phyloP scores from a whole-genome alignment of 2,888 invertebrate genomes.

The Dione vanillae region DNA sequence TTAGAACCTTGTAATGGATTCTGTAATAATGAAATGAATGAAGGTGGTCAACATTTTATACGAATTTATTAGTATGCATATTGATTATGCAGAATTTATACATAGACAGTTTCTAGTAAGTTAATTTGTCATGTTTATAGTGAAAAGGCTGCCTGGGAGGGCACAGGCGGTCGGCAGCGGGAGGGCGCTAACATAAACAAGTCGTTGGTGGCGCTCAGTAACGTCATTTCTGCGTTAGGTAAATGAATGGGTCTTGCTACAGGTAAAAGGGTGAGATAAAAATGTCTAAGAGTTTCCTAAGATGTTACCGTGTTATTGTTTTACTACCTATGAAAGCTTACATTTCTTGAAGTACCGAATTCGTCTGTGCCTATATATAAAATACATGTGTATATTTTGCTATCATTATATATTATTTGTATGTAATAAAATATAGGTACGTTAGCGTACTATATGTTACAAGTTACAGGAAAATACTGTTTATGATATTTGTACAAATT shows the following conservation, averaged over 20 bases:
- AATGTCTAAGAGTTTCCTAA: no score
- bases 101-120: background rate
- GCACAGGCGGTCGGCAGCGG: slow-evolving; percentile 85
- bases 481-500: background rate
- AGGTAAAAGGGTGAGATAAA: no score
- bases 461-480: background rate
- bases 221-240: slow-evolving; percentile 92
- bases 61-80: background rate
- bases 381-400: no score
- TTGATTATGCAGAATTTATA: background rate
- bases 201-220: slow-evolving; percentile 91
- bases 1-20: slow-evolving; percentile 11
- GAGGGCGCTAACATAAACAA: slow-evolving; percentile 90
- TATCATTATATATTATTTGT: no score
- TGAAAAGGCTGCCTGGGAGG: slow-evolving; percentile 89
- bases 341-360: no score
- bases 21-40: background rate
- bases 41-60: slow-evolving; percentile 8
- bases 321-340: background rate
- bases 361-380: no score
- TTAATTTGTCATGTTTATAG: slow-evolving; percentile 60
- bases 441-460: background rate
- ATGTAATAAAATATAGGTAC: background rate
- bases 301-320: background rate
- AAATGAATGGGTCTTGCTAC: slow-evolving; percentile 49